Base-by-base conservation (phyloP, 1,140 invertebrate genomes). In the Drosophila cardini region DNA sequence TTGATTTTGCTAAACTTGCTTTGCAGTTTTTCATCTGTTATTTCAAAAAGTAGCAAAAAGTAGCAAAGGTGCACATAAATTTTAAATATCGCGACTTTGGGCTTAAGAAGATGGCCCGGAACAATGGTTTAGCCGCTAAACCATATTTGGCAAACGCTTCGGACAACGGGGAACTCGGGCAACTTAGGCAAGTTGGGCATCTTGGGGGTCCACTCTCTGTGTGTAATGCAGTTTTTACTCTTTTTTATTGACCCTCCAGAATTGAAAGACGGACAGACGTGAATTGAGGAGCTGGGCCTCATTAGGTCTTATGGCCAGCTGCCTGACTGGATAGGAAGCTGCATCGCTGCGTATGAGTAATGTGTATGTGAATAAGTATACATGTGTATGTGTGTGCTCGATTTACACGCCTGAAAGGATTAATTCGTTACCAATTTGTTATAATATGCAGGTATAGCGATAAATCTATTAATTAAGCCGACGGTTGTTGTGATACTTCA, bases 391-490 rank as follows among this genome's bases (percentile, higher is more conserved):
- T 46, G 32, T 62, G n/a, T 50, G 60, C 46, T 52, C 70, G 70
- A 62, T 84, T 90, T 85, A 75, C 85, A 90, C 85, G 70, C 76
- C 76, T 78, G 81, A 78, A 77, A 87, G 83, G 84, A 90, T 90
- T 90, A 90, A 90, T 90, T 85, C 81, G 86, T 85, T 90, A 90
- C 61, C 85, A 90, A 90, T 79, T 79, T 85, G 78, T 78, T 82
- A 73, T 86, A 87, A 87, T 85, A 90, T 85, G 62, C 76, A 76
- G 69, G 72, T 64, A 85, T 78, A 81, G 78, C 72, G 73, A 90
- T 90, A 90, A 90, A 85, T 90, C 85, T 90, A 90, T 90, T 90
- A 90, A 90, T 90, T 90, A 90, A 90, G 85, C 72, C 71, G 78
- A 89, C 80, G 70, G 71, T 80, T 80, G 76, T 87, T 82, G 65